Base-by-base conservation (phyloP, 2,797 vertebrate species). In the Thripadectes ignobilis region DNA sequence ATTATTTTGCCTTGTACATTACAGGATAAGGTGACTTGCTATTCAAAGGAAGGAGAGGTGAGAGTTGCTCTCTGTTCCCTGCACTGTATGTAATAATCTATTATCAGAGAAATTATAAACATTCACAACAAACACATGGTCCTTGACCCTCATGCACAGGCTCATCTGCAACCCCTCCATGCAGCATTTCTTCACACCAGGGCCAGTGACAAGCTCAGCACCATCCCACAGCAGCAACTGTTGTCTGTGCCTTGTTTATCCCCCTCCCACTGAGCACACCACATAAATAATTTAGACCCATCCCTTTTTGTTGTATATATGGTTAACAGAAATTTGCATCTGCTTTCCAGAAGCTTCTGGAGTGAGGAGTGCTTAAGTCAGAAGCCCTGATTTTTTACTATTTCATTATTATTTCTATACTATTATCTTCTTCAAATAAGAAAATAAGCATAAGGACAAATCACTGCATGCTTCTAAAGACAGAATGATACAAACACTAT, bases 1-100 rank as follows among this genome's bases (percentile, higher is more conserved):
- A 96, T 95, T 96, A 96, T 91, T 88, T 89, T 94, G 93, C 89
- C 89, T 95, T 96, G 89, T 94, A 93, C 79, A 87, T 58, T 88
- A 83, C 81, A 87, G 43, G 63, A 74, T 91, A 94, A 94, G 88
- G 92, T 91, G 89, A 96, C 91, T 93, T 82, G 78, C 61, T 93
- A 86, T 89, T 93, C 84, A 92, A 15, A 52, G 81, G 55, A 92
- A 96, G 89, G 75, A 76, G 49, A 94, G 85, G 66, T 82, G 88
- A 95, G 91, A 72, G 76, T 62, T 91, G 89, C 20, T 93, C 84
- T 96, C 83, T 93, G 84, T 85, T 96, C 85, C 87, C 84, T 57
- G 68, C 65, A 61, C 71, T 80, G 55, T 85, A 89, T 54, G 26
- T 66, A 92, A 93, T 68, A 95, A 92, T 90, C 92, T 88, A 66